Base-by-base conservation (phyloP, 1,140 invertebrate species). In the Archivesica marissinica region DNA sequence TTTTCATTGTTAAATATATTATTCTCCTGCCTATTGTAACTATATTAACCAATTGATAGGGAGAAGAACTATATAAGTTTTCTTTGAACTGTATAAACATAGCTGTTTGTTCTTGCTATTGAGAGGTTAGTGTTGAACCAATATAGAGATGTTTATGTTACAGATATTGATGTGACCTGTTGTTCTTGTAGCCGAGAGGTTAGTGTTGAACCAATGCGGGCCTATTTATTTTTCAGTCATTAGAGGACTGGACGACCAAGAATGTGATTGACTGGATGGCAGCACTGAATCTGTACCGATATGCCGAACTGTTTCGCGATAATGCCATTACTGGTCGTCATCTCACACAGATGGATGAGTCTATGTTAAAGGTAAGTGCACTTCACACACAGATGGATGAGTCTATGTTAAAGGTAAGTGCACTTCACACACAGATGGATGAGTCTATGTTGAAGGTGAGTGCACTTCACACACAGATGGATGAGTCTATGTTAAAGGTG, bases 231-330 rank as follows among this genome's bases (percentile, higher is more conserved):
- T 86, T 93, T 11, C 94, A 97, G 96, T 95, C 96, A 35, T 94
- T 97, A 79, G 94, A 93, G 88, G 95, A 96, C 92, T 97, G 96
- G 96, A 95, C 96, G 38, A 95, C 95, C 72, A 90, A 94, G 39
- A 96, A 97, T 92, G 96, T 97, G 25, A 94, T 96, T 81, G 96
- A 97, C 93, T 97, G 96, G 96, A 96, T 97, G 96, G 96, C 96
- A 84, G 96, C 96, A 30, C 89, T 96, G 70, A 96, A 96, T 92
- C 93, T 97, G 44, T 96, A 96, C 90, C 94, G 95, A 56, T 96
- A 96, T 94, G 95, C 95, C 77, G 96, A 96, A 91, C 94, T 96
- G 80, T 97, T 97, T 94, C 95, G 96, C 88, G 96, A 96, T 81
- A 96, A 96, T 91, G 95, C 96, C 88, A 95, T 97, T 90, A 96